phyloP scores from a whole-genome alignment of 2,888 invertebrate genomes.

The Malacosoma neustria region DNA sequence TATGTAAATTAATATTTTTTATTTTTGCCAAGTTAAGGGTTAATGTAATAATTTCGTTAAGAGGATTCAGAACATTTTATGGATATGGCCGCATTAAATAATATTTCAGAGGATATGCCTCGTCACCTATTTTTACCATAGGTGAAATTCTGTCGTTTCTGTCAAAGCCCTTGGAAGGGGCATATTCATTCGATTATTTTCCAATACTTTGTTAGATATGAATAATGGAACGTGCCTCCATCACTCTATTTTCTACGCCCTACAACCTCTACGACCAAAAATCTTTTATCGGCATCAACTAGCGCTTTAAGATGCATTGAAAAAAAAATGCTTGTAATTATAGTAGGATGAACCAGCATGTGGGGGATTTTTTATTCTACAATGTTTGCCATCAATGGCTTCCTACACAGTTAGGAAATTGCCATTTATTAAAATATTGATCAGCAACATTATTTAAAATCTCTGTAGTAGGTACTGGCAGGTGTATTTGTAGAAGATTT shows the following conservation, averaged over 20 bases:
- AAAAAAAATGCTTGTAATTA: slow-evolving; percentile 13
- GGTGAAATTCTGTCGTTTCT: slow-evolving; percentile 11
- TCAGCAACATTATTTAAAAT: slow-evolving; percentile 12
- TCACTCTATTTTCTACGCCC: slow-evolving; percentile 16
- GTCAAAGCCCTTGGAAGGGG: slow-evolving; percentile 8
- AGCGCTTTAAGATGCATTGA: slow-evolving; percentile 13
- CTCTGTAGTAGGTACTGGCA: slow-evolving; percentile 14
- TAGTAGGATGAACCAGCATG: slow-evolving; percentile 8
- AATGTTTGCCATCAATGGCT: slow-evolving; percentile 15
- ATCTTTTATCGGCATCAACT: slow-evolving; percentile 13
- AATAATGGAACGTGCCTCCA: slow-evolving; percentile 16
- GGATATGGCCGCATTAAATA: slow-evolving; percentile 18
- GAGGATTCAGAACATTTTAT: slow-evolving; percentile 6
- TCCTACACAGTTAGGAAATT: slow-evolving; percentile 16
- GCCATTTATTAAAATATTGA: slow-evolving; percentile 13
- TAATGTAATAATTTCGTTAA: slow-evolving; percentile 12
- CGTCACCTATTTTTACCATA: slow-evolving; percentile 11
- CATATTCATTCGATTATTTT: slow-evolving; percentile 6
- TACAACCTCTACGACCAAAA: slow-evolving; percentile 11
- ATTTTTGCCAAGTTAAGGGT: too few species aligned
- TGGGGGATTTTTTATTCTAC: slow-evolving; percentile 10
- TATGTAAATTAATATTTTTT: too few species aligned
- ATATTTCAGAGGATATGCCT: slow-evolving; percentile 13
- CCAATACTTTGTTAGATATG: slow-evolving; percentile 12
- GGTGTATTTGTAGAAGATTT: slow-evolving; percentile 9